Base-by-base conservation (phyloP, 2,113 vertebrate species). In the Euleptes europaea region DNA sequence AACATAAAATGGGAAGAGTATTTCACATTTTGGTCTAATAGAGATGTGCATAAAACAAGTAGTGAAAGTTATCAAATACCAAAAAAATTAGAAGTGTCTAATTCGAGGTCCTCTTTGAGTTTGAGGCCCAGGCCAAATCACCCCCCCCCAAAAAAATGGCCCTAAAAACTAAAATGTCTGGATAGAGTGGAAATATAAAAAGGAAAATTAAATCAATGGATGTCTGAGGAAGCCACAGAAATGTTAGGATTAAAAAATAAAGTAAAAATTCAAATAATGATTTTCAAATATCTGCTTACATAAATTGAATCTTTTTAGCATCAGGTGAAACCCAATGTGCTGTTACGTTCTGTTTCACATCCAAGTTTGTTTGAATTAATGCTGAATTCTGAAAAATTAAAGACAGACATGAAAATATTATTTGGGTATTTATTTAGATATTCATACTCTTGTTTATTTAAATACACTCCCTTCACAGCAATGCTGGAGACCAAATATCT, bases 311-410 rank as follows among this genome's bases (percentile, higher is more conserved):
- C 2, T 5, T 85, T 63, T 71, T 85, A 31, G 77, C 77, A 11
- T 79, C 69, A 40, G 77, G 77, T 35, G 84, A 63, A 73, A 85
- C 23, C 84, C 84, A 85, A 31, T 49, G 14, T 49, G 84, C 72
- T 31, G 77, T 73, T 63, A 85, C 26, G 28, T 80, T 80, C 33
- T 49, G 33, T 44, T 85, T 85, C 40, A 65, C 69, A 8, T 85
- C 77, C 7, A 77, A 72, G 54, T 10, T 15, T 44, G 15, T 80
- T 31, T 85, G 84, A 72, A 85, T 85, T 65, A 85, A 73, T 80
- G 84, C 28, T 47, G 84, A 85, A 85, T 65, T 80, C 84, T 85
- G 69, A 73, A 73, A 78, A 79, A 80, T 65, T 85, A 85, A 72
- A 70, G 17, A 17, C 3, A 47, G 11, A 26, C 8, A 33, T 78